Evolutionary conservation across 2,113 vertebrate species (phyloP).

Genomic region (Pelecanus crispus): DNA sequence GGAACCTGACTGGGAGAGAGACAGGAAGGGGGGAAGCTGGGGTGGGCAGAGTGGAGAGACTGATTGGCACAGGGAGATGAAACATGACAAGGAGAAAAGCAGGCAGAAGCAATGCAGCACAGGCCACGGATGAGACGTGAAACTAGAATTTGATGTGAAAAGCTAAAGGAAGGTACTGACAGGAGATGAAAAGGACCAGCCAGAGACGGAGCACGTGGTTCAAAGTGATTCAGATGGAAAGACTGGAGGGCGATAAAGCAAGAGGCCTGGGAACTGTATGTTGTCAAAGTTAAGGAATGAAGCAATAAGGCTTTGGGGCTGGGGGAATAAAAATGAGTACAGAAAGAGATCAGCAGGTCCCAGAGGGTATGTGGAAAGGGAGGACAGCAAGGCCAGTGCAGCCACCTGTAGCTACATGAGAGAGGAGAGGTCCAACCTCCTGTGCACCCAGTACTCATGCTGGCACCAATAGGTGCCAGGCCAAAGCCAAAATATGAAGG

Average conservation of each 20-base stretch:
- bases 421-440: background rate
- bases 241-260: background rate
- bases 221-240: background rate
- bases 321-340: background rate
- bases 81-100: background rate
- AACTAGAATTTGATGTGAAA: background rate
- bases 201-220: background rate
- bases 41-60: background rate
- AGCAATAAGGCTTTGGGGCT: background rate
- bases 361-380: background rate
- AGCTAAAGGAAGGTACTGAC: background rate
- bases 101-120: background rate
- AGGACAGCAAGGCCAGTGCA: background rate
- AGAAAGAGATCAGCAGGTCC: background rate
- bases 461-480: accelerated
- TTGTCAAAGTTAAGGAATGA: background rate
- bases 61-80: background rate
- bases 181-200: background rate
- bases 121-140: background rate
- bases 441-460: background rate
- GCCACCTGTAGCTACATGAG: accelerated
- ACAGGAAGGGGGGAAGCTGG: background rate
- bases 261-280: background rate
- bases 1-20: background rate
- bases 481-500: background rate